Percentiles rank a stretch among this genome's conserved stretches.
These are phyloP conservation scores for Anolis carolinensis DNA, from an alignment of 2,113 vertebrate genomes.

Conservation along the genomic window DNA sequence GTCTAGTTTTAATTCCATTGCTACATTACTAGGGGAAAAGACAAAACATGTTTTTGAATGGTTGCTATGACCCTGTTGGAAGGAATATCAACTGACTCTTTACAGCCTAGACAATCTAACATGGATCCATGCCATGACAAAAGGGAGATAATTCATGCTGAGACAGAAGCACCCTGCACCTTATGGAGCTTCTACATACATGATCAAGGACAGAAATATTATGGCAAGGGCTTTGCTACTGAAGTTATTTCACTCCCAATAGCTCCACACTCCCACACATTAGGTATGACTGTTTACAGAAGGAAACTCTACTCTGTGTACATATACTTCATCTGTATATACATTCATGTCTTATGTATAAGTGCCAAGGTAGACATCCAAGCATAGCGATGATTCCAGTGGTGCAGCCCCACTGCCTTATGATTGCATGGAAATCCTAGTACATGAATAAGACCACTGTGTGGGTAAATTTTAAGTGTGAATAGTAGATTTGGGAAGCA, in stretches of 20 bases:
- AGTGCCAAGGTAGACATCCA: neutral
- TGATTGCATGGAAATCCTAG: neutral
- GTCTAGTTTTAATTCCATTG: neutral
- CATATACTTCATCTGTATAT: too few relatives aligned
- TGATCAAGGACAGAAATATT: neutral
- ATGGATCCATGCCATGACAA: neutral
- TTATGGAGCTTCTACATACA: neutral
- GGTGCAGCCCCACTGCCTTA: too few relatives aligned
- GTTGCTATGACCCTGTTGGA: neutral
- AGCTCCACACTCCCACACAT: neutral
- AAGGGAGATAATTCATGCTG: neutral
- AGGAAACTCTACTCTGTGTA: neutral
- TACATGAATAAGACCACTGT: neutral
- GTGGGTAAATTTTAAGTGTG: neutral
- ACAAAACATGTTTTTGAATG: neutral
- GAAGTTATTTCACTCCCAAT: neutral
- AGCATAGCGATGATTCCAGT: neutral
- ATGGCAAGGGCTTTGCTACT: neutral
- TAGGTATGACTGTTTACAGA: neutral
- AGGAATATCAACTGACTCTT: neutral
- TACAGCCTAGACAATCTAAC: neutral
- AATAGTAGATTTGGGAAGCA: neutral
- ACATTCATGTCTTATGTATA: too few relatives aligned
- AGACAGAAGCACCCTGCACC: neutral
- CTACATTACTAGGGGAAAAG: neutral